Conservation (phyloP, 92 coral and sea anemone genomes). For the Metridium senile region DNA sequence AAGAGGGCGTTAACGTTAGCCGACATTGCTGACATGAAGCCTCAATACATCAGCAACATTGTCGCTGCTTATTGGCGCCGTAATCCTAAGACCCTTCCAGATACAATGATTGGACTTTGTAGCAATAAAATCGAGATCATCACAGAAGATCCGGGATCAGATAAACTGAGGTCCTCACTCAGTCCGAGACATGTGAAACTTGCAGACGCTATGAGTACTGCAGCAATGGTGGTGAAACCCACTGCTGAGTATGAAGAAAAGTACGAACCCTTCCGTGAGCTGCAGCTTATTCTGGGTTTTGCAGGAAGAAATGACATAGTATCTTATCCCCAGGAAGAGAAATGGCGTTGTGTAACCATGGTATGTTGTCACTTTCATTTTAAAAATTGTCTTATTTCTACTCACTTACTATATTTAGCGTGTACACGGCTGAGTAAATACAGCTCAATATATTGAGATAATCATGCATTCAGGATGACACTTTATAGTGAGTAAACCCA, state of each 20-base stretch:
- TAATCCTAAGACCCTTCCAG: constrained; percentile 36
- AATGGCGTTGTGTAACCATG: constrained; percentile 15
- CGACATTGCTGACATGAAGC: constrained; percentile 36
- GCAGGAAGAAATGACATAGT: constrained; percentile 49
- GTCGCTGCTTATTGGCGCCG: constrained; percentile 68
- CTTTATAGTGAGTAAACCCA: too few relatives aligned
- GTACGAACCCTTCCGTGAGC: constrained; percentile 78
- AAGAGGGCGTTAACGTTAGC: constrained; percentile 46
- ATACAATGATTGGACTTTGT: constrained; percentile 54
- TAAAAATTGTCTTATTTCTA: not conserved
- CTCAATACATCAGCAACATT: constrained; percentile 73
- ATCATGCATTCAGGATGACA: too few relatives aligned
- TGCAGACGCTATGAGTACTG: constrained; percentile 89
- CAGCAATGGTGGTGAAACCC: constrained; percentile 68
- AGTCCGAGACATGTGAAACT: constrained; percentile 50
- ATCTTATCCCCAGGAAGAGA: constrained; percentile 39
- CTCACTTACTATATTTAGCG: not conserved
- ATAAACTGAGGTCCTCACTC: constrained; percentile 33
- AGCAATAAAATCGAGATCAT: constrained; percentile 61
- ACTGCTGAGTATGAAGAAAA: constrained; percentile 49
- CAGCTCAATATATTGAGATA: too few relatives aligned
- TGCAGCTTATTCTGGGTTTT: constrained; percentile 77
- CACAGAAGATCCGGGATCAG: constrained; percentile 59
- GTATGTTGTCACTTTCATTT: not conserved
- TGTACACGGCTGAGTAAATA: not conserved